Evolutionary conservation across 2,113 vertebrate genomes (phyloP).

Genomic region (Anhinga anhinga): DNA sequence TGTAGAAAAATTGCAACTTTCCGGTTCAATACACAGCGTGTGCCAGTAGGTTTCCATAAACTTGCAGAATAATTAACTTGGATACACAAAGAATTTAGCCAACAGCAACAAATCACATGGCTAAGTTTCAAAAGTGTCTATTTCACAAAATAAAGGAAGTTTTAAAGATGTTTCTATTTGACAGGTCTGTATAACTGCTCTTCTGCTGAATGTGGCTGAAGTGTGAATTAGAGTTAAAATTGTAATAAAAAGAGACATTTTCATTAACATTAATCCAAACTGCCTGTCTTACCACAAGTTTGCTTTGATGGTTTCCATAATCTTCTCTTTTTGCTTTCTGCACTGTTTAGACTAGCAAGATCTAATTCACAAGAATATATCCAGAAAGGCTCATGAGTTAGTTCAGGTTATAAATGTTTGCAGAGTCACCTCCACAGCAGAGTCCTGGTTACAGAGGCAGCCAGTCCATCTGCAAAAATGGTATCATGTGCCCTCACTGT

Average conservation of each 20-base stretch:
- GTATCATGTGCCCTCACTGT: background rate
- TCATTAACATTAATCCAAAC: background rate
- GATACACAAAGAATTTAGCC: background rate
- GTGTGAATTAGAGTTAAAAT: background rate
- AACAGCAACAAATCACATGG: constrained; percentile 8
- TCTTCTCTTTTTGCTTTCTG: background rate
- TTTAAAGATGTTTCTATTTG: constrained; percentile 5
- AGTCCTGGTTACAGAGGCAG: background rate
- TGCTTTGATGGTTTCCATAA: background rate
- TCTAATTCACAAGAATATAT: background rate
- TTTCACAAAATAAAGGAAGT: constrained; percentile 32
- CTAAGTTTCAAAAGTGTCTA: background rate
- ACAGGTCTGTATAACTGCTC: background rate
- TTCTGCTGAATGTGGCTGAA: background rate
- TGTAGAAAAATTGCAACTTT: constrained; percentile 12
- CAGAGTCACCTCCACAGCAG: background rate
- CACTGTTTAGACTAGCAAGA: background rate
- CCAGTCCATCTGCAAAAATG: background rate
- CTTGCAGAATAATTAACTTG: background rate
- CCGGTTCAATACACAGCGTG: background rate
- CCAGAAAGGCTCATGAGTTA: background rate
- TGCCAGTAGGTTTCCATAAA: background rate
- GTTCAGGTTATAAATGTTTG: background rate
- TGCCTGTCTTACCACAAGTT: background rate
- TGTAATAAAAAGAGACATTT: background rate